Evolutionary conservation across 1,140 invertebrate genomes (phyloP), one percentile per base, ranked within the genome.

Genomic region (Mylabris phalerata): DNA sequence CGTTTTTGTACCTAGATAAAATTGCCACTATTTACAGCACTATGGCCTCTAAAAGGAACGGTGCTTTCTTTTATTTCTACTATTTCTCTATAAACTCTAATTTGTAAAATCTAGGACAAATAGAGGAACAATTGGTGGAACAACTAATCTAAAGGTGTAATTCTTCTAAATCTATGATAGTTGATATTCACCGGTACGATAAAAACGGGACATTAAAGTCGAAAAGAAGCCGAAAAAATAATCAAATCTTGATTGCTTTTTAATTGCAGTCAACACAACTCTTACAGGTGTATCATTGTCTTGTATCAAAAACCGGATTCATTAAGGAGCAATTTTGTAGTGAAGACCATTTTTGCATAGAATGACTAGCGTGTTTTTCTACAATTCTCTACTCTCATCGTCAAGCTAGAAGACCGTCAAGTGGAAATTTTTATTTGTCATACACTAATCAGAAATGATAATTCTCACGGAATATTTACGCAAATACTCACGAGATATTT

Each of bases 1-100:
- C 26, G 26, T 60, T 65, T 65, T 65, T 67, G 49, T 64, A 58
- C 64, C 64, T 56, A 66, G 62, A 66, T 66, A 66, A 63, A 54
- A 56, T 24, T 45, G 54, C 50, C 48, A 55, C 48, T 57, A n/a
- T 42, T 42, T 11, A 42, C 32, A 7, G 32, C 32, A 32, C 32
- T 32, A 32, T 32, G 32, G 32, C 41, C 45, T n/a, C 45, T 27
- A 43, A 13, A 43, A 24, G 45, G 25, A 48, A 42, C 54, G 44
- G 59, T 56, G 58, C 43, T 27, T 24, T n/a, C 46, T 42, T 43
- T 42, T 6, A 44, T 42, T 41, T 25, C 19, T 50, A 50, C 38
- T 38, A 50, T 41, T 11, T 32, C 24, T 27, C 7, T 26, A 42
- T 46, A 54, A 32, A 32, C 32, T 5, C 32, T 32, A 32, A 32